Percentiles rank a stretch among this genome's conserved stretches.
Conservation (phyloP, 1,140 invertebrate genomes). For the Drosophila pseudoobscura region DNA sequence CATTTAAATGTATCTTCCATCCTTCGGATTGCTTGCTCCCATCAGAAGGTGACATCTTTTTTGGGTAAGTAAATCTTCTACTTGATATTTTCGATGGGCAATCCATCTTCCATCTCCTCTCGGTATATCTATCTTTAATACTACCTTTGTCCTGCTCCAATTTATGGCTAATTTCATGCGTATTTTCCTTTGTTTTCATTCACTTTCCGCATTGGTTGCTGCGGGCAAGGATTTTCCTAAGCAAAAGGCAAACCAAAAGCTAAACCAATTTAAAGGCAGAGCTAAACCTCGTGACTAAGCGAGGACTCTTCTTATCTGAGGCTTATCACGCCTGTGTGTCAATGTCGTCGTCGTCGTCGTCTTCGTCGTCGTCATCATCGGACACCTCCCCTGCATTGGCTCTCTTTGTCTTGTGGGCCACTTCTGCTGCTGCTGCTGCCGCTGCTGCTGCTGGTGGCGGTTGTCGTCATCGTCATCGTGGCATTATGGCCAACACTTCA, state of each 20-base stretch:
- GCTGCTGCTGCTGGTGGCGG: slow-evolving; percentile 4
- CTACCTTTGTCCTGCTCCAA: no score
- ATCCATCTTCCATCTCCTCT: no score
- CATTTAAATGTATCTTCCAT: no score
- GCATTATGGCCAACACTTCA: slow-evolving; percentile 79
- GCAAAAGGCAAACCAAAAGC: slow-evolving; percentile 21
- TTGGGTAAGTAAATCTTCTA: no score
- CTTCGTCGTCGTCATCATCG: slow-evolving; percentile 21
- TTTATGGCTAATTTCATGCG: no score
- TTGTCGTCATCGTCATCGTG: slow-evolving; percentile 30
- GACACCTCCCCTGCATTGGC: slow-evolving; percentile 4
- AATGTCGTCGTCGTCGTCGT: slow-evolving; percentile 48
- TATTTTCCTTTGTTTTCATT: not conserved
- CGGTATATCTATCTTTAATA: no score
- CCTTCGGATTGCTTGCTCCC: no score
- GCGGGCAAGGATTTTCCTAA: not conserved
- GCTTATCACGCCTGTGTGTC: slow-evolving; percentile 63
- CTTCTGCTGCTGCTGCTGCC: not conserved
- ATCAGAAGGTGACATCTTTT: no score
- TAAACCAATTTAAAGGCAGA: slow-evolving; percentile 24
- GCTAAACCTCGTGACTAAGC: slow-evolving; percentile 33
- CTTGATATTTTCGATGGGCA: no score
- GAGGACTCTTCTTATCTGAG: slow-evolving; percentile 46
- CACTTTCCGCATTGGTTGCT: no score
- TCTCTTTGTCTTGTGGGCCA: slow-evolving; percentile 18